A percentile compares a stretch with the other conserved stretches of the same genome.
These are phyloP conservation scores for Perdix hodgsoniae DNA, from an alignment of 2,797 vertebrate species.

Conservation along the genomic window DNA sequence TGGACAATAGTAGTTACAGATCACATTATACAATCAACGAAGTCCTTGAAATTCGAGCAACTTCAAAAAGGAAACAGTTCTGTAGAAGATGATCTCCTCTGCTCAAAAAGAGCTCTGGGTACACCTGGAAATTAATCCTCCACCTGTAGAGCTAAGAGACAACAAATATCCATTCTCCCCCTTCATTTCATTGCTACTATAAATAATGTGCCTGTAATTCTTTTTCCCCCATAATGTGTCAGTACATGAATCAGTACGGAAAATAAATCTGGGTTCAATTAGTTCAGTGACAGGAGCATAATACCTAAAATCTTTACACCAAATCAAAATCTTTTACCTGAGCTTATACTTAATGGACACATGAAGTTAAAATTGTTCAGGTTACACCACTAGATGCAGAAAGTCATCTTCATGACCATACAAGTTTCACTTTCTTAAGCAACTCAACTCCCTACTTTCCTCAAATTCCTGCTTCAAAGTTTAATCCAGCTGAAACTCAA, in stretches of 20 bases:
- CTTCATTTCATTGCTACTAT: not conserved
- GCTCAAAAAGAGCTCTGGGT: not conserved
- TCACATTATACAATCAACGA: not conserved
- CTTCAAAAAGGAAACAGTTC: not conserved
- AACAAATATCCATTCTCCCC: fast-evolving
- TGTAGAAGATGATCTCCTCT: not conserved
- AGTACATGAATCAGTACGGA: not conserved
- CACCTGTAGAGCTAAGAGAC: not conserved
- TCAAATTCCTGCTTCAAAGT: not conserved
- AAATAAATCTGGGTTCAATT: not conserved
- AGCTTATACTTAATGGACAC: not conserved
- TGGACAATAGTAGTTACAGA: not conserved
- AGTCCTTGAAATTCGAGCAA: not conserved
- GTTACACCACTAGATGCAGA: not conserved
- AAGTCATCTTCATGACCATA: not conserved
- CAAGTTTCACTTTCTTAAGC: not conserved
- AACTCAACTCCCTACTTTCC: not conserved
- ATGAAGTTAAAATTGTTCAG: not conserved
- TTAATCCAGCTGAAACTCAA: not conserved
- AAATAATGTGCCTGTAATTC: fast-evolving
- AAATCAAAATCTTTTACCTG: not conserved
- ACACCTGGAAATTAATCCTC: not conserved
- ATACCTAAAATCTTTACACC: not conserved
- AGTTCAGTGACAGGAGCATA: not conserved
- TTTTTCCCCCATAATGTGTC: not conserved